Evolutionary conservation across 2,113 vertebrate species (phyloP).

Genomic region (Xiphorhynchus elegans): DNA sequence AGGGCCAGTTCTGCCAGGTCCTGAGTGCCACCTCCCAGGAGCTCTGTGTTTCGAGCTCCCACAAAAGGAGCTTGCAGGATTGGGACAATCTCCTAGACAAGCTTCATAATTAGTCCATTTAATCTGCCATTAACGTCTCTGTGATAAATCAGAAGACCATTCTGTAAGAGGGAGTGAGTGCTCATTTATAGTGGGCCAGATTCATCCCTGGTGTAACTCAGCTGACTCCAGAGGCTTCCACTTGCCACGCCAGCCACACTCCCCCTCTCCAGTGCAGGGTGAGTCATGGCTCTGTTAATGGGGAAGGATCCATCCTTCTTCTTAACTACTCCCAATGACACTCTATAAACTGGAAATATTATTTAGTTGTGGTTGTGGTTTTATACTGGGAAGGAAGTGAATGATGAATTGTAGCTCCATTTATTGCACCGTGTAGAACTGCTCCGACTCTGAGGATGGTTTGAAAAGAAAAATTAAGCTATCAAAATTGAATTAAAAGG

Average conservation of each 20-base stretch:
- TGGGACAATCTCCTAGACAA: neutral
- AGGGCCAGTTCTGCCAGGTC: neutral
- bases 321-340: conserved; percentile 19
- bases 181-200: neutral
- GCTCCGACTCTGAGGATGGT: neutral
- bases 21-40: neutral
- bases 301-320: conserved; percentile 46
- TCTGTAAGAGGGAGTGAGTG: neutral
- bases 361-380: conserved; percentile 50
- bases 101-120: neutral
- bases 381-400: conserved; percentile 22
- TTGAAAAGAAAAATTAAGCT: conserved; percentile 39
- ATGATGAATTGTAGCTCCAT: conserved; percentile 2
- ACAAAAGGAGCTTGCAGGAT: neutral
- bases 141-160: neutral
- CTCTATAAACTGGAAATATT: conserved; percentile 54
- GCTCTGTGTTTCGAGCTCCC: neutral
- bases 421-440: conserved; percentile 9
- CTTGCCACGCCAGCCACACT: neutral
- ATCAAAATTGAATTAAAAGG: conserved; percentile 57
- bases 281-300: conserved; percentile 27
- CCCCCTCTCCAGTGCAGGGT: neutral
- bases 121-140: neutral
- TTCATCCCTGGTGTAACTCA: neutral
- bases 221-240: neutral